A percentile compares a stretch with the other conserved stretches of the same genome.
These are phyloP conservation scores for Decapterus maruadsi DNA, from an alignment of 2,797 vertebrate genomes.

Conservation along the genomic window DNA sequence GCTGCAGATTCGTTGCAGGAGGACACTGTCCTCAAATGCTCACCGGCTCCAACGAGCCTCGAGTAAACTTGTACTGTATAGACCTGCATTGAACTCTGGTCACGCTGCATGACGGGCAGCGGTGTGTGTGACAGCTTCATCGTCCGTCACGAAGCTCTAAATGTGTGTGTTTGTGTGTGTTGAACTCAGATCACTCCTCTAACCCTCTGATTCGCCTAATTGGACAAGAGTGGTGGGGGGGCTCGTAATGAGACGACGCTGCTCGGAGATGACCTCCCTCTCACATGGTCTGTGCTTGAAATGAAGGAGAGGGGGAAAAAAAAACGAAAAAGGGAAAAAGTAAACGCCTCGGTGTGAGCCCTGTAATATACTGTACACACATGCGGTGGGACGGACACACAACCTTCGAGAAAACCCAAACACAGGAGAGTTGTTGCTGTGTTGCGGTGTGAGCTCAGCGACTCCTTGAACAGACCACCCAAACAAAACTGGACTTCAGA, in stretches of 20 bases:
- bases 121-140: constrained; percentile 31
- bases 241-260: constrained; percentile 32
- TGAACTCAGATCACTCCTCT: constrained; percentile 48
- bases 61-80: too few species aligned
- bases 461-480: constrained; percentile 70
- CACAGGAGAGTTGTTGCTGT: constrained; percentile 60
- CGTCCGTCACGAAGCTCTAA: constrained; percentile 35
- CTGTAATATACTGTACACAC: constrained; percentile 8
- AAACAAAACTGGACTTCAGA: constrained; percentile 67
- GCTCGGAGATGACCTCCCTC: constrained; percentile 61
- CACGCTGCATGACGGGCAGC: constrained; percentile 10
- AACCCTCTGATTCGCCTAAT: constrained; percentile 44
- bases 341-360: constrained; percentile 22
- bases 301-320: constrained; percentile 5
- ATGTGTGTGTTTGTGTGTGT: constrained; percentile 28
- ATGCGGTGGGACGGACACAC: neutral
- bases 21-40: neutral
- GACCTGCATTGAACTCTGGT: constrained; percentile 17
- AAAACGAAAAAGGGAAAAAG: constrained; percentile 6
- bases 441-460: constrained; percentile 37
- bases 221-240: constrained; percentile 16
- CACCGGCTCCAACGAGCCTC: too few species aligned
- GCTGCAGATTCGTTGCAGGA: neutral
- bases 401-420: constrained; percentile 76
- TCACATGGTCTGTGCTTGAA: constrained; percentile 30